Base-by-base conservation (phyloP, 2,113 vertebrate species). In the Taxidea taxus region DNA sequence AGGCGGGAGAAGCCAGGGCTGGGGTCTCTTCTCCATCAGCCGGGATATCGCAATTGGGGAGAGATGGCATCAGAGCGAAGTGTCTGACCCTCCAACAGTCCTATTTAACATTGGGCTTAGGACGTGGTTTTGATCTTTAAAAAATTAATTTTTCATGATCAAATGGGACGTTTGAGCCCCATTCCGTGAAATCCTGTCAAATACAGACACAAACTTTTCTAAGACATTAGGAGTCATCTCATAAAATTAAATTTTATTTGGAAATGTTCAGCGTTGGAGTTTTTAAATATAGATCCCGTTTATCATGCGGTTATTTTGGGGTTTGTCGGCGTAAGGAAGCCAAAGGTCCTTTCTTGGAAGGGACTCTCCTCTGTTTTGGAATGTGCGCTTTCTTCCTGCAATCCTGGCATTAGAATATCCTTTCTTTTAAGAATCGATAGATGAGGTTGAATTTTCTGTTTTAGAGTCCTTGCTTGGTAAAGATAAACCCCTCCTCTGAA, bases 241-340 rank as follows among this genome's bases (percentile, higher is more conserved):
- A 91, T 77, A 92, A 80, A 89, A 74, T 68, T 82, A 78, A 44
- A 75, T 78, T 93, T 96, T 81, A 90, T 66, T 95, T 68, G 95
- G 95, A 96, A 95, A 37, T n/a, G 64, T 83, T 84, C 27, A 12
- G 56, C 66, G 16, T 34, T 62, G 54, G 70, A 86, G 13, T 78
- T 85, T 95, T 88, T 25, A 91, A 95, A 77, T 58, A 89, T 37
- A 89, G 83, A 87, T 27, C 13, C 62, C 37, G 44, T 84, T 78
- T 84, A 51, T 80, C n/a, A 47, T 44, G 47, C 2, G 8, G 39
- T 39, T 91, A 77, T 87, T 97, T 84, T 6, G 34, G 90, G 64
- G 7, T 31, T 3, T 16, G 25, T 51, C 4, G 0, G 20, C 1
- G 0, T 39, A 37, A 88, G 47, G 77, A 70, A 82, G 56, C 23